Evolutionary conservation across 2,797 vertebrate genomes (phyloP).

Genomic region (Falco naumanni): DNA sequence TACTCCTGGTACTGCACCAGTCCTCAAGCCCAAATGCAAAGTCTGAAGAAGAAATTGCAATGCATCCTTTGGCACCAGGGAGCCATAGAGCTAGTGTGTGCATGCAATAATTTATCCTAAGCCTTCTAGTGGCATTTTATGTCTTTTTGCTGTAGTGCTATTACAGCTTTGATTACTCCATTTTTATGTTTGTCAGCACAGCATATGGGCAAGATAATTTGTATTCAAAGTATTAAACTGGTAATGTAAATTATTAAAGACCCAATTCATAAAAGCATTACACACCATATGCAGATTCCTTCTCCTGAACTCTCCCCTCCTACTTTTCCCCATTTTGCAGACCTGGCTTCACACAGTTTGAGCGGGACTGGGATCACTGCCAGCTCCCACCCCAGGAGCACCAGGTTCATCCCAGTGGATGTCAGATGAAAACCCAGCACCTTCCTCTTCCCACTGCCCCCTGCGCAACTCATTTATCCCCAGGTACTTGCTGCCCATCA

Average conservation of each 20-base stretch:
- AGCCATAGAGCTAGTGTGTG: conserved; percentile 64
- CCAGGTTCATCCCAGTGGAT: fast-evolving
- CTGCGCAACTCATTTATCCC: background rate
- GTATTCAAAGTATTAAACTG: conserved; percentile 78
- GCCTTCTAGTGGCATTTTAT: conserved; percentile 75
- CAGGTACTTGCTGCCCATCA: background rate
- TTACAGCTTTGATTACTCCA: conserved; percentile 78
- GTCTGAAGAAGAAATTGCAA: conserved; percentile 65
- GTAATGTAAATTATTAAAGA: conserved; percentile 80
- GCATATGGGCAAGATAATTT: conserved; percentile 77
- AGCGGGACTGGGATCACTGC: fast-evolving
- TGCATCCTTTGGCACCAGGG: conserved; percentile 70
- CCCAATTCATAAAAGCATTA: conserved; percentile 74
- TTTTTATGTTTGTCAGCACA: conserved; percentile 79
- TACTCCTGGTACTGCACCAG: conserved; percentile 3
- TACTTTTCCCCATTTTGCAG: conserved; percentile 9
- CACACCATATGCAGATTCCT: conserved; percentile 63
- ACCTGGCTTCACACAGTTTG: background rate
- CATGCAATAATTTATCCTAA: conserved; percentile 75
- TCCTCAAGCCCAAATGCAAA: conserved; percentile 50
- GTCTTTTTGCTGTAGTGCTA: conserved; percentile 75
- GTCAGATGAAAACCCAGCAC: background rate
- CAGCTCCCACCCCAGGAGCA: background rate
- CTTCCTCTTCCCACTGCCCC: background rate
- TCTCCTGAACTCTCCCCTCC: background rate